Evolutionary conservation across 2,888 invertebrate species (phyloP).

Genomic region (Polylopha cassiicola): DNA sequence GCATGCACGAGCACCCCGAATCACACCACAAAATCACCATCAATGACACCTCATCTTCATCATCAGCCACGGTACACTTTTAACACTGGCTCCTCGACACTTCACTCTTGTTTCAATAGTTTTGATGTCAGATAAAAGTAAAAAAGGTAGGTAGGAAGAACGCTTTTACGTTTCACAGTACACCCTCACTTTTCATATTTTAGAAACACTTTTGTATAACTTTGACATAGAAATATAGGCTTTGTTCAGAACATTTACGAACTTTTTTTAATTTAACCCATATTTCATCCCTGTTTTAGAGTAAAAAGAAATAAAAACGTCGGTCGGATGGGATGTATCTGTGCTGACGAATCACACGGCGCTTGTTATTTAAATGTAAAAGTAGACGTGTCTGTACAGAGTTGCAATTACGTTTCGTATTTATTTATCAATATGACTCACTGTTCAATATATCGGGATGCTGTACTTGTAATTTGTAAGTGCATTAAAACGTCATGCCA

Average conservation of each 20-base stretch:
- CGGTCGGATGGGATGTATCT: too few species aligned
- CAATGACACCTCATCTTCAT: slow-evolving; percentile 26
- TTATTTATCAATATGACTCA: too few species aligned
- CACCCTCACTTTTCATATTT: too few species aligned
- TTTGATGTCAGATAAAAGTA: too few species aligned
- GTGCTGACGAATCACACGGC: slow-evolving; percentile 11
- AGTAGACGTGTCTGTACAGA: slow-evolving; percentile 6
- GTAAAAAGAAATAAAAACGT: too few species aligned
- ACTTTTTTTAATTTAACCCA: slow-evolving; percentile 12
- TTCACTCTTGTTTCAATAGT: background rate
- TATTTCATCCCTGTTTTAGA: slow-evolving; percentile 7
- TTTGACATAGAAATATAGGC: slow-evolving; percentile 39
- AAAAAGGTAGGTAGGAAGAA: too few species aligned
- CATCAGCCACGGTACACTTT: slow-evolving; percentile 18
- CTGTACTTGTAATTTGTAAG: slow-evolving; percentile 17
- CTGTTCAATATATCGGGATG: too few species aligned
- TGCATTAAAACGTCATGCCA: slow-evolving; percentile 18
- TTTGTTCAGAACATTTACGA: background rate
- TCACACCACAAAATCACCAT: slow-evolving; percentile 26
- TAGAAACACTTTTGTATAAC: slow-evolving; percentile 25
- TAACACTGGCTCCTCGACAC: slow-evolving; percentile 19
- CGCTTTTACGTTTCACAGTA: too few species aligned
- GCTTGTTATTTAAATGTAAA: slow-evolving; percentile 8
- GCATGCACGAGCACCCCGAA: slow-evolving; percentile 29
- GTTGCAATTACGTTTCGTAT: too few species aligned